These are phyloP conservation scores for Gambusia affinis DNA, from an alignment of 2,113 vertebrate species.

Conservation along the genomic window DNA sequence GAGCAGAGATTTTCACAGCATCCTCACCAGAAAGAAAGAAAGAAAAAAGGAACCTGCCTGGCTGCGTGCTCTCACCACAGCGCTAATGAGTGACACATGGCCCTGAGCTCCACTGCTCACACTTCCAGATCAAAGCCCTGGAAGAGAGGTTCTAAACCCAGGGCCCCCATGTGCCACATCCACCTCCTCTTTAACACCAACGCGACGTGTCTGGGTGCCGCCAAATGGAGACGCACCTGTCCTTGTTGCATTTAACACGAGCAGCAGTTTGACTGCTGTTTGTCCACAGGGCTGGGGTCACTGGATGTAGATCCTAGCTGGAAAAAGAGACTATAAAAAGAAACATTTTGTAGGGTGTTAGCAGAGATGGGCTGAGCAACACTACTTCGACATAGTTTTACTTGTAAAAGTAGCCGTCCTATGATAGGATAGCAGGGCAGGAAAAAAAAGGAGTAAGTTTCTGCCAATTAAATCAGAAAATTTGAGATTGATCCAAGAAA, in stretches of 20 bases:
- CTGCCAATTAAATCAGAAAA: no score
- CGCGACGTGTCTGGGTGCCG: slow-evolving; percentile 60
- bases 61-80: slow-evolving; percentile 69
- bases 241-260: slow-evolving; percentile 32
- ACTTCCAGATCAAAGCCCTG: slow-evolving; percentile 78
- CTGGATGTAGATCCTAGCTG: no score
- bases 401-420: no score
- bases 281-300: slow-evolving; percentile 5
- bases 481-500: no score
- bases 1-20: slow-evolving; percentile 70
- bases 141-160: slow-evolving; percentile 58
- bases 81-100: slow-evolving; percentile 79
- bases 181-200: slow-evolving; percentile 73
- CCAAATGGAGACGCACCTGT: slow-evolving; percentile 81
- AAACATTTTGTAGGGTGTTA: no score
- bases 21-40: slow-evolving; percentile 44
- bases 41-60: slow-evolving; percentile 48
- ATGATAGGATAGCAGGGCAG: no score
- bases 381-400: no score
- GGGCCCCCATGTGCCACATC: slow-evolving; percentile 23
- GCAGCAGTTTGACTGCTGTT: slow-evolving; percentile 9
- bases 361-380: no score
- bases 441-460: no score
- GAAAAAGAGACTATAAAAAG: no score
- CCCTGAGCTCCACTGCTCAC: slow-evolving; percentile 63